Percentiles rank a stretch among this genome's conserved stretches.
phyloP scores from a whole-genome alignment of 1,140 invertebrate species.

The Zophobas atratus region DNA sequence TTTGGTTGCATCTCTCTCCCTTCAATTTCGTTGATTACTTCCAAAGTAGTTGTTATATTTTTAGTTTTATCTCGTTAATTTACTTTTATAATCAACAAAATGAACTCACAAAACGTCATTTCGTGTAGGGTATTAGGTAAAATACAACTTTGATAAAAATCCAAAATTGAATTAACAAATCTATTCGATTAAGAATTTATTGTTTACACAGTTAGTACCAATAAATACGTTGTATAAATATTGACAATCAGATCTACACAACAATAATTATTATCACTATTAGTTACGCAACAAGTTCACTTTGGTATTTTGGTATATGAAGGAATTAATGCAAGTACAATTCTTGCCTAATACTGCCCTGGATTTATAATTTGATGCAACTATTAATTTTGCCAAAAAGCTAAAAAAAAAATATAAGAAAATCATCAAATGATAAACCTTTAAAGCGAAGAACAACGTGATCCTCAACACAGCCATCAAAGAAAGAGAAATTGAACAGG shows the following conservation, averaged over 20 bases:
- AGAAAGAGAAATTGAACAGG: no score
- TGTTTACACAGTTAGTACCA: constrained; percentile 14
- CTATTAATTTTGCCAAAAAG: not conserved
- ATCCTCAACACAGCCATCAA: not conserved
- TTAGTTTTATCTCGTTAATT: no score
- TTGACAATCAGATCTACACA: constrained; percentile 36
- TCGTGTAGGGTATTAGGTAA: not conserved
- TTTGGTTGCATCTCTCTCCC: no score
- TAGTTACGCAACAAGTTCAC: constrained; percentile 37
- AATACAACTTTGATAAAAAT: not conserved
- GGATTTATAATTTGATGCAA: constrained; percentile 31
- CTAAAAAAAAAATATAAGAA: not conserved
- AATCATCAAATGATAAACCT: constrained; percentile 19
- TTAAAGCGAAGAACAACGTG: not conserved
- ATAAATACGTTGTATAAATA: constrained; percentile 39
- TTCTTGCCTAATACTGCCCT: constrained; percentile 32
- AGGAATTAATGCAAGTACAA: constrained; percentile 13
- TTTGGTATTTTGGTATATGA: constrained; percentile 19
- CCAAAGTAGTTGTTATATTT: no score
- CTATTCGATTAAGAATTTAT: constrained; percentile 22
- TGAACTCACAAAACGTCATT: no score
- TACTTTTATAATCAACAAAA: no score
- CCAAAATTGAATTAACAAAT: no score
- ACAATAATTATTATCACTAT: constrained; percentile 38
- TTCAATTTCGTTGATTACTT: no score